Evolutionary conservation across 1,140 invertebrate species (phyloP), one percentile per base, ranked within the genome.

Genomic region (Caenorhabditis latens): DNA sequence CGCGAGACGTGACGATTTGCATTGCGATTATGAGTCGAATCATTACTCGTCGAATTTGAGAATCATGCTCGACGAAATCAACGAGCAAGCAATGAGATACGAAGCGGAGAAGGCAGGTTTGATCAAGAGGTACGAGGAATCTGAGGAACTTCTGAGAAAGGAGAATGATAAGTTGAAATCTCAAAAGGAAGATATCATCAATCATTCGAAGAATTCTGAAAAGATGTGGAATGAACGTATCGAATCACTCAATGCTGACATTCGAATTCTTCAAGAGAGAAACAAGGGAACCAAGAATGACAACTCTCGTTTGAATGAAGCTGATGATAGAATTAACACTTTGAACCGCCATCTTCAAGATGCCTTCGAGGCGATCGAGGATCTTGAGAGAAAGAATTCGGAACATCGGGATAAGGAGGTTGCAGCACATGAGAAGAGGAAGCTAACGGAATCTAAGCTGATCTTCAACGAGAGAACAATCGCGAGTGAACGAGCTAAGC

Each of bases 161-260:
- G 65, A 71, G 65, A 71, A 71, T 24, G 65, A 16, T 2, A 71
- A 46, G 14, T 16, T 71, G 42, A 46, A 71, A 16, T 13, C 40
- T 4, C 65, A 71, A 42, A 71, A 71, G 65, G 65, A 71, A 8
- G 65, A 71, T 71, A 71, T 71, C 65, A 4, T 46, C 40, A 71
- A 71, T 46, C 65, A 71, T 71, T 16, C 65, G 21, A 71, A 43
- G 13, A 71, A 71, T 16, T 71, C 65, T 43, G 65, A 71, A 16
- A 71, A 46, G 42, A 71, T 71, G 65, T 71, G 16, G 11, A 14
- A 19, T 5, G 65, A 71, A 43, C 40, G 65, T 43, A 9, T 71
- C 4, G 21, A 46, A 14, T 6, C 43, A 43, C 16, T 71, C 8
- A 16, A 11, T n/a, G 65, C 42, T 14, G 61, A 65, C 9, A 9